Base-by-base conservation (phyloP, 2,797 vertebrate species). In the Chelmon rostratus region DNA sequence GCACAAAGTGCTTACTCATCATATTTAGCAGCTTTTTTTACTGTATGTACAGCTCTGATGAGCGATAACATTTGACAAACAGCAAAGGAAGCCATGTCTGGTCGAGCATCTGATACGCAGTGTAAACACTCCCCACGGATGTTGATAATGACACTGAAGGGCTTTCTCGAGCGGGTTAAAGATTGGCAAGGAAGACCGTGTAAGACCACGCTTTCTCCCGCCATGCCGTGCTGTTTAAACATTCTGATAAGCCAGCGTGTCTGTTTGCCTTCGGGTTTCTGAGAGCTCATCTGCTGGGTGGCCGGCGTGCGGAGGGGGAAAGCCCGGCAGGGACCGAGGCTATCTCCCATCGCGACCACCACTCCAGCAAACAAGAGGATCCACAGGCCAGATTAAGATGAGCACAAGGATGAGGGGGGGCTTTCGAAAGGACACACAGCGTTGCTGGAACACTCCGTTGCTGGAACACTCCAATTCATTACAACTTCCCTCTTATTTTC, bases 221-320 rank as follows among this genome's bases (percentile, higher is more conserved):
- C 70, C 66, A 78, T 8, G 59, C 76, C n/a, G 18, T 53, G 49
- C 79, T 91, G 89, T 88, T 91, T 78, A 83, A 94, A 92, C 91
- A 81, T 81, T 75, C 78, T 84, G 88, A 91, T 89, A 92, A 93
- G 88, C 83, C 76, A n/a, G 73, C 38, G 1, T 49, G 86, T 86
- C 52, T 93, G 92, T 94, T 92, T 92, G 93, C 71, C 79, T 93
- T 88, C 75, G 77, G 81, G 82, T 81, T 86, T 78, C 52, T 76
- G 73, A 81, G 76, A 80, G 84, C 85, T 87, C 85, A 64, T 89
- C 84, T 83, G 83, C 66, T 70, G 84, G 87, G 80, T 72, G 88
- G 82, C 81, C 65, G 5, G 47, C 31, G 37, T 68, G 89, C 13
- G 0, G 85, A 78, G 50, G 78, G 77, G 64, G 44, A 62, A 25